Percentiles rank a stretch among this genome's conserved stretches.
Conservation (phyloP, 1,140 invertebrate species). For the Drosophila baimaii region DNA sequence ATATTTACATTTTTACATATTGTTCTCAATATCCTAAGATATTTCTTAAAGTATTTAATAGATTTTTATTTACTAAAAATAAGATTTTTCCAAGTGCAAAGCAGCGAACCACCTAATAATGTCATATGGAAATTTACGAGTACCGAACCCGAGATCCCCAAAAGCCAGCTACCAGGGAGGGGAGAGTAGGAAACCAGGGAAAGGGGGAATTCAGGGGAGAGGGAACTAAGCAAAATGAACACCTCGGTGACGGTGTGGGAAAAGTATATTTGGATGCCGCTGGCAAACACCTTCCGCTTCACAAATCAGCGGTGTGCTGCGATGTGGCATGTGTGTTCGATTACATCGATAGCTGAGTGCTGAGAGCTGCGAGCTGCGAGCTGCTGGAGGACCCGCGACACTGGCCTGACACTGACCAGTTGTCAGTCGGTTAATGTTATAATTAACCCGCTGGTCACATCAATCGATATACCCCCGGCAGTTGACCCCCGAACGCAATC, state of each 20-base stretch:
- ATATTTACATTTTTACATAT: no score
- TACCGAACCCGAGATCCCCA: conserved; percentile 48
- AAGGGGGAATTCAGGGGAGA: conserved; percentile 7
- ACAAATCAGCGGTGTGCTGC: conserved; percentile 68
- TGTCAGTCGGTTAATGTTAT: conserved; percentile 76
- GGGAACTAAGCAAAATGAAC: conserved; percentile 40
- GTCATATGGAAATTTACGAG: conserved; percentile 74
- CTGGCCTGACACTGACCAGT: conserved; percentile 60
- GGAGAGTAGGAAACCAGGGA: not conserved
- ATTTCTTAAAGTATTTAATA: not conserved
- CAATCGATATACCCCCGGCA: conserved; percentile 37
- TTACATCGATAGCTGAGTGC: conserved; percentile 24
- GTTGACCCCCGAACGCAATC: conserved; percentile 34
- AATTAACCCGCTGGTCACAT: conserved; percentile 68
- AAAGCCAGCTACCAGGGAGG: not conserved
- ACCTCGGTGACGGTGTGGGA: conserved; percentile 40
- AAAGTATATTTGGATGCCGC: conserved; percentile 75
- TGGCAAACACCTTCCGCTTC: conserved; percentile 78
- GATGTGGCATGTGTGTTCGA: conserved; percentile 34
- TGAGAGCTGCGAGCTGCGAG: not conserved
- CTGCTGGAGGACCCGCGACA: conserved; percentile 25
- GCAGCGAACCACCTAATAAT: conserved; percentile 79
- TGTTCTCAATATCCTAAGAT: rapidly evolving
- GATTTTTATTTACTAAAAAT: not conserved
- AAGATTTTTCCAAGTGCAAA: conserved; percentile 13